Evolutionary conservation across 2,113 vertebrate genomes (phyloP), one percentile per base, ranked within the genome.

Genomic region (Lasiurus cinereus): DNA sequence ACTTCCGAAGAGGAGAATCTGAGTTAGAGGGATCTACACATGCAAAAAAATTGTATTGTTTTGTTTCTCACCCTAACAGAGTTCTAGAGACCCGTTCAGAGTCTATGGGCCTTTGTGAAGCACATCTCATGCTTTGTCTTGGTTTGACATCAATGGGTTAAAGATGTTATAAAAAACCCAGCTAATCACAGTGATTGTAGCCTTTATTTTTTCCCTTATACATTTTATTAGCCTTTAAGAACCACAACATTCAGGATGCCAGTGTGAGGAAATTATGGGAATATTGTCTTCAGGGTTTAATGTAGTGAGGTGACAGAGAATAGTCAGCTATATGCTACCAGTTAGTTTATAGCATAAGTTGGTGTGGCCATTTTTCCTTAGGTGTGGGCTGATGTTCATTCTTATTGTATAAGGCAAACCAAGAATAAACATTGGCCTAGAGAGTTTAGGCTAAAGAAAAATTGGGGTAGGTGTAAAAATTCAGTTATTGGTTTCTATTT

Each of bases 391-490:
- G 36, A 62, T 74, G 2, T 29, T 19, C 66, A 36, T 21, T 93
- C 33, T 43, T 56, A 12, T 24, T 90, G 13, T 82, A 67, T 84
- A 88, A 87, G 43, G 52, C 21, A 92, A 90, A 78, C 18, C 21
- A 18, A 83, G 90, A 88, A 16, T 72, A 48, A 62, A 43, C n/a
- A 76, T 14, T 36, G 50, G 14, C 14, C 36, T 87, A 50, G 43
- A 72, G 3, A n/a, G 9, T 43, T 83, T 46, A 82, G n/a, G 21
- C 13, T 54, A 97, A 88, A 73, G 56, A 88, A 90, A 74, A 90
- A 59, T 54, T 83, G 19, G 13, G 29, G 19, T 31, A 85, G 12
- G 29, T 8, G 21, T 36, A 86, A n/a, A 72, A 56, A 22, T 43
- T 67, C 16, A 50, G 33, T 86, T 84, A 33, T 54, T 31, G 6